Evolutionary conservation across 2,797 vertebrate genomes (phyloP).

Genomic region (Brachyrhaphis roseni): DNA sequence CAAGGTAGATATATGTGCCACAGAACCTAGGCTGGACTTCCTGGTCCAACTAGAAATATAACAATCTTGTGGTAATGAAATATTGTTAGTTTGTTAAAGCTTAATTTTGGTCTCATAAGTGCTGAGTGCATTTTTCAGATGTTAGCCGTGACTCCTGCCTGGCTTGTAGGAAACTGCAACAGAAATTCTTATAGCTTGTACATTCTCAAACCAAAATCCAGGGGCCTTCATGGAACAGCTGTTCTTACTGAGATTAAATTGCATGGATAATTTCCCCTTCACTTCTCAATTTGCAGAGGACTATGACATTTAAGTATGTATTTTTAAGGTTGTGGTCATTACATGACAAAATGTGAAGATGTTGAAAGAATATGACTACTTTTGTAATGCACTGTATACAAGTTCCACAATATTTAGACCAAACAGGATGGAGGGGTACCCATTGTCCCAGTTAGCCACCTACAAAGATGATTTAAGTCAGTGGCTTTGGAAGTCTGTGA

Average conservation of each 20-base stretch:
- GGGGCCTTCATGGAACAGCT: background rate
- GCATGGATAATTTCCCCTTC: background rate
- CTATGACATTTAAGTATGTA: too few relatives aligned
- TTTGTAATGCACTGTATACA: background rate
- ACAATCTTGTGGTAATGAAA: background rate
- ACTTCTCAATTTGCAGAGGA: background rate
- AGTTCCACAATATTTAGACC: conserved; percentile 11
- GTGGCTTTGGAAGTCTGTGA: conserved; percentile 18
- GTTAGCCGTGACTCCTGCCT: background rate
- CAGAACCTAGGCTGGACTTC: background rate
- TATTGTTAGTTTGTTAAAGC: background rate
- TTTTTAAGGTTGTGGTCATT: background rate
- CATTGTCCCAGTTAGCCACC: conserved; percentile 15
- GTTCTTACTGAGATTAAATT: background rate
- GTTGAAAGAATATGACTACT: background rate
- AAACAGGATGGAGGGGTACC: conserved; percentile 12
- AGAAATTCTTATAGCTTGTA: background rate
- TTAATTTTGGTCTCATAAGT: background rate
- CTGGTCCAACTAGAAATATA: background rate
- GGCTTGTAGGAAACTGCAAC: background rate
- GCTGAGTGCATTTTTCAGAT: background rate
- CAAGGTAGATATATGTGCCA: background rate
- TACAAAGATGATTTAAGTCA: conserved; percentile 7
- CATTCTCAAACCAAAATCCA: background rate
- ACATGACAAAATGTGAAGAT: background rate